These are phyloP conservation scores for Mustelus asterias DNA, from an alignment of 2,113 vertebrate genomes.

Conservation along the genomic window DNA sequence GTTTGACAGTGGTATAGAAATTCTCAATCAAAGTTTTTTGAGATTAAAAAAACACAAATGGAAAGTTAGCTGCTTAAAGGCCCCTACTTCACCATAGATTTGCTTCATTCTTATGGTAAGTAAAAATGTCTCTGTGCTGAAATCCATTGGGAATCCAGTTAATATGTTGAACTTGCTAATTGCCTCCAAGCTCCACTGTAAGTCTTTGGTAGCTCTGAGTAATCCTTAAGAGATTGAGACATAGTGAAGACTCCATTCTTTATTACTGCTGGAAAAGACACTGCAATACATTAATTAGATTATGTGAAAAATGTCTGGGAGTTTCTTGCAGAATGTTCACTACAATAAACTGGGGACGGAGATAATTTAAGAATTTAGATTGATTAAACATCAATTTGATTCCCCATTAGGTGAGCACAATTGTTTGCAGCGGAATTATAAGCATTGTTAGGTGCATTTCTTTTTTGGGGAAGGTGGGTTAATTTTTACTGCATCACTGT, in stretches of 20 bases:
- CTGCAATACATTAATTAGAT: neutral
- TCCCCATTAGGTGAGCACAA: neutral
- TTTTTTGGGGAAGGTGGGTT: neutral
- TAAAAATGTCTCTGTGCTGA: neutral
- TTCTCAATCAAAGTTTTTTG: neutral
- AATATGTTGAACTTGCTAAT: conserved; percentile 29
- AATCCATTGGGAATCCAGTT: neutral
- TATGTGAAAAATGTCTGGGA: neutral
- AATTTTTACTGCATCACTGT: neutral
- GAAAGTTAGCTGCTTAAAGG: neutral
- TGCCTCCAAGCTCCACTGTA: neutral
- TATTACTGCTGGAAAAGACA: neutral
- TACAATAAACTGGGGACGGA: neutral
- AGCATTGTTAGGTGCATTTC: neutral
- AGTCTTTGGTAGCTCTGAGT: conserved; percentile 17
- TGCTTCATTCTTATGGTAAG: neutral
- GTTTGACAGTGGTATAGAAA: neutral
- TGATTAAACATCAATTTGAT: neutral
- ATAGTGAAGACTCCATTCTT: neutral
- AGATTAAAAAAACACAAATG: neutral
- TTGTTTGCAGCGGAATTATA: neutral
- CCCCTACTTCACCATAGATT: neutral
- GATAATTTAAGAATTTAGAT: conserved; percentile 8
- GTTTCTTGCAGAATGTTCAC: neutral
- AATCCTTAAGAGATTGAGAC: conserved; percentile 9